Evolutionary conservation across 1,140 invertebrate genomes (phyloP).

Genomic region (Nasonia longicornis): DNA sequence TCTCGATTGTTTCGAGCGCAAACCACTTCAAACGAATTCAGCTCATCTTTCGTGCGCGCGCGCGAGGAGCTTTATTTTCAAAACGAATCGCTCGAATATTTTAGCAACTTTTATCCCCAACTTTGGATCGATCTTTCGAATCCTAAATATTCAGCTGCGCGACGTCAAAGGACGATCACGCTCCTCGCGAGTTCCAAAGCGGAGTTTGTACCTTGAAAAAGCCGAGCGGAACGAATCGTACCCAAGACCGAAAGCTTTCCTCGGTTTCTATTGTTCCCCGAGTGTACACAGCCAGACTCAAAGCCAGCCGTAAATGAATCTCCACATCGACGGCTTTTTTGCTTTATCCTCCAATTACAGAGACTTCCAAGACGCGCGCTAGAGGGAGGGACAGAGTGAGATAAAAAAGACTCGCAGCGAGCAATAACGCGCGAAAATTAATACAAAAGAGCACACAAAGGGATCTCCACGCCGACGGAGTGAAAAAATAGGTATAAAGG

Average conservation of each 20-base stretch:
- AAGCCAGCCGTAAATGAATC: neutral
- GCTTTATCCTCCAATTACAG: neutral
- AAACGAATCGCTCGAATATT: too few relatives aligned
- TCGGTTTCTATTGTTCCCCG: too few relatives aligned
- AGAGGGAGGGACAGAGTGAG: too few relatives aligned
- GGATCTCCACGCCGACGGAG: slow-evolving; percentile 10
- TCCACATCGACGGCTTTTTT: neutral
- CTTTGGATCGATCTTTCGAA: too few relatives aligned
- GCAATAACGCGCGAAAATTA: slow-evolving; percentile 23
- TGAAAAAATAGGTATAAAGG: slow-evolving; percentile 22
- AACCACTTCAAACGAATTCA: neutral
- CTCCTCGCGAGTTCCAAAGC: too few relatives aligned
- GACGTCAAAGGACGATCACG: too few relatives aligned
- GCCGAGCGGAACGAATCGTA: too few relatives aligned
- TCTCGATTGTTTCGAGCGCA: neutral
- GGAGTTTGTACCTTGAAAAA: too few relatives aligned
- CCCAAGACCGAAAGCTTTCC: too few relatives aligned
- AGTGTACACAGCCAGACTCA: neutral
- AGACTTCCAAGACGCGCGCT: neutral
- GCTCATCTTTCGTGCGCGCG: too few relatives aligned
- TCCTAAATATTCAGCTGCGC: too few relatives aligned
- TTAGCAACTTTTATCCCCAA: too few relatives aligned
- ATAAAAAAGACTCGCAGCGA: neutral
- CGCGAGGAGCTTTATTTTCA: neutral
- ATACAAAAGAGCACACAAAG: slow-evolving; percentile 31